These are phyloP conservation scores for Hoplodrina blanda DNA, from an alignment of 2,888 invertebrate genomes.

Conservation along the genomic window DNA sequence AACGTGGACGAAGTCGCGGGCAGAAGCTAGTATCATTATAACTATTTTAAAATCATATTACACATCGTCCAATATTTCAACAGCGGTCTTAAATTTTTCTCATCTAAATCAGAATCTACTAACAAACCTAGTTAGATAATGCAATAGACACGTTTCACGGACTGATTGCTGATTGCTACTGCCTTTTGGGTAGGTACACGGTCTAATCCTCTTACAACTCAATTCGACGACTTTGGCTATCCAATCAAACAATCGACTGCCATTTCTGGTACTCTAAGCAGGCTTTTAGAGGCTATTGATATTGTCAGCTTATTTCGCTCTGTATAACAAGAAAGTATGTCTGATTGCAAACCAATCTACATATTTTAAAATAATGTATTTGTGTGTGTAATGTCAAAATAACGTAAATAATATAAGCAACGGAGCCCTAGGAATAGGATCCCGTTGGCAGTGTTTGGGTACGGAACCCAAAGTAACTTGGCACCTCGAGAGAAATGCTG, in stretches of 20 bases:
- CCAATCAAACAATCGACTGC: slow-evolving; percentile 3
- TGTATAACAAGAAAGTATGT: background rate
- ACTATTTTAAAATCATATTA: too few species aligned
- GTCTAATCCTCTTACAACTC: slow-evolving; percentile 31
- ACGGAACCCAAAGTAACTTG: too few species aligned
- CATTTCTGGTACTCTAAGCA: slow-evolving; percentile 2
- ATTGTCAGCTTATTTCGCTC: background rate
- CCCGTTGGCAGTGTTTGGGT: too few species aligned
- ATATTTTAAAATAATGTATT: too few species aligned
- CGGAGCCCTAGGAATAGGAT: too few species aligned
- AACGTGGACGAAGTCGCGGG: too few species aligned
- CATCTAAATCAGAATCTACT: background rate
- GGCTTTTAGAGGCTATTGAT: background rate
- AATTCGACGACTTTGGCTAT: background rate
- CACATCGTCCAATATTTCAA: too few species aligned
- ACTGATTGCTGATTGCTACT: slow-evolving; percentile 29
- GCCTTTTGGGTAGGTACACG: slow-evolving; percentile 11
- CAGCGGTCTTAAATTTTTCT: background rate
- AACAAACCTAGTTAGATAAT: slow-evolving; percentile 6
- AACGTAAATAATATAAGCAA: too few species aligned
- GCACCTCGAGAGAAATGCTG: too few species aligned
- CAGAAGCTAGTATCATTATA: too few species aligned
- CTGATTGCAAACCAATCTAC: too few species aligned
- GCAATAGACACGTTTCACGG: slow-evolving; percentile 8
- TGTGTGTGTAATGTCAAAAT: too few species aligned